phyloP scores from a whole-genome alignment of 2,113 vertebrate species.

The Microcebus tavaratra region DNA sequence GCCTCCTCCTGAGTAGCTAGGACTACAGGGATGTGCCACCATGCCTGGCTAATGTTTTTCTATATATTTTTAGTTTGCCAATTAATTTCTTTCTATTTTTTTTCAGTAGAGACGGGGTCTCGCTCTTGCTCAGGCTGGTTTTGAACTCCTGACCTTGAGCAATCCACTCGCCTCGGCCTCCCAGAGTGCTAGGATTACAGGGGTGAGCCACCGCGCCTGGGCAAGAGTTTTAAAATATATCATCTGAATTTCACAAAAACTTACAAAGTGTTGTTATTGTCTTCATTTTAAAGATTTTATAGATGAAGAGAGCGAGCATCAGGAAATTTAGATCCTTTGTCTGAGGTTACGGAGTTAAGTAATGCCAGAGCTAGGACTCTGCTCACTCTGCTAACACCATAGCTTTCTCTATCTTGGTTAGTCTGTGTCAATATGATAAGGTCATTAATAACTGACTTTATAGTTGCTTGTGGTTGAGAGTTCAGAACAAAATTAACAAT shows the following conservation, averaged over 20 bases:
- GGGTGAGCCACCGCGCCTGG: no score
- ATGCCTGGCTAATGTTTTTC: no score
- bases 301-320: conserved; percentile 9
- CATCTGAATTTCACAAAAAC: neutral
- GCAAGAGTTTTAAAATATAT: no score
- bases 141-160: no score
- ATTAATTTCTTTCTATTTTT: no score
- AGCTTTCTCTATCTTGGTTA: conserved; percentile 29
- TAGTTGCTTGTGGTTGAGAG: conserved; percentile 12
- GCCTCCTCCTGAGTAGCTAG: no score
- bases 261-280: neutral
- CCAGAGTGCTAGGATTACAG: no score
- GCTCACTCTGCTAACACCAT: neutral
- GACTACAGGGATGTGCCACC: no score
- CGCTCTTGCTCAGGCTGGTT: no score
- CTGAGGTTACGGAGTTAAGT: neutral
- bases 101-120: no score
- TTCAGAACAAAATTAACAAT: conserved; percentile 59
- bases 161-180: no score
- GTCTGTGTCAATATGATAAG: conserved; percentile 37
- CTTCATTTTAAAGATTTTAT: conserved; percentile 13
- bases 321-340: neutral
- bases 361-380: neutral
- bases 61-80: no score
- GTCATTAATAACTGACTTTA: conserved; percentile 30